Evolutionary conservation across 2,113 vertebrate genomes (phyloP).

Genomic region (Rousettus leschenaultii): DNA sequence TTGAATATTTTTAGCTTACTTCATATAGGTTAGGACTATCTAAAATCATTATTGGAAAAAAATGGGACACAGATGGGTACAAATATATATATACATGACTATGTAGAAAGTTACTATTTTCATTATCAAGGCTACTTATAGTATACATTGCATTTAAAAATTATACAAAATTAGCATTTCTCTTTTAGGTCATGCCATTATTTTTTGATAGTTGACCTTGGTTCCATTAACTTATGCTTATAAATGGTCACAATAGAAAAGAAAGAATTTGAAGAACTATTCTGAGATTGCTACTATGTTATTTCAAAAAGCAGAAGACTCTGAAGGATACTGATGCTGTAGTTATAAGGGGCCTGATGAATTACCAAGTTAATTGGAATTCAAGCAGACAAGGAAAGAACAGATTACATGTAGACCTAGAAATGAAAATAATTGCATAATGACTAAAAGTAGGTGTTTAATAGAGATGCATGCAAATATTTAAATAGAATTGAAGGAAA

Average conservation of each 20-base stretch:
- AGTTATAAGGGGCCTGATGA: background rate
- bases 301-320: slow-evolving; percentile 15
- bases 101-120: background rate
- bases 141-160: background rate
- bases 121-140: background rate
- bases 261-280: slow-evolving; percentile 20
- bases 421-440: background rate
- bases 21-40: background rate
- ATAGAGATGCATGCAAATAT: background rate
- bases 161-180: background rate
- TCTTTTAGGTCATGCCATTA: background rate
- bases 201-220: background rate
- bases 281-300: background rate
- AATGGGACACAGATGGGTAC: background rate
- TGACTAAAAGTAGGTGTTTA: background rate
- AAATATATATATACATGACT: background rate
- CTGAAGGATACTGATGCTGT: background rate
- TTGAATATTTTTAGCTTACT: background rate
- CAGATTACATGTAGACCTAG: background rate
- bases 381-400: background rate
- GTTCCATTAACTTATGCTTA: background rate
- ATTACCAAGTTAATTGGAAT: slow-evolving; percentile 40
- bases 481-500: background rate
- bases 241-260: background rate
- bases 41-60: background rate